Evolutionary conservation across 2,113 vertebrate genomes (phyloP).

Genomic region (Callipepla californica): DNA sequence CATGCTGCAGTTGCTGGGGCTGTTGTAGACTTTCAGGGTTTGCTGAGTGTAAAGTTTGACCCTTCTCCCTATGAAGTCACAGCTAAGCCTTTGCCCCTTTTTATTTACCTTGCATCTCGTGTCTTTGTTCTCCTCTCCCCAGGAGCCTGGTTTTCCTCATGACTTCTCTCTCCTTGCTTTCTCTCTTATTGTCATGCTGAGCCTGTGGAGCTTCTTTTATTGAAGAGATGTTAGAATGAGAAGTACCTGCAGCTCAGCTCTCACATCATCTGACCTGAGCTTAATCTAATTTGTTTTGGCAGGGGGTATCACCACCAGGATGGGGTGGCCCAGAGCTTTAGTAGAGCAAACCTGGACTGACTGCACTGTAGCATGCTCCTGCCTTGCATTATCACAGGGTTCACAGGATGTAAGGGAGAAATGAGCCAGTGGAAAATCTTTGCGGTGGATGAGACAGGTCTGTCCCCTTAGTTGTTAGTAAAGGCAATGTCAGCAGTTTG

Average conservation of each 20-base stretch:
- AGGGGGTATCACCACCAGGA: neutral
- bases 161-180: neutral
- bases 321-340: neutral
- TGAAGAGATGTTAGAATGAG: conserved; percentile 1
- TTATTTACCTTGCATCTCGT: conserved; percentile 45
- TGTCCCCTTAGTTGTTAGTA: neutral
- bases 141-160: neutral
- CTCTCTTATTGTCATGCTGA: neutral
- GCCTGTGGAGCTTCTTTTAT: neutral
- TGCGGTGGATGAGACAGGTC: neutral
- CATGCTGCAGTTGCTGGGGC: neutral
- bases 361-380: neutral
- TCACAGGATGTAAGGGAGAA: neutral
- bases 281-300: conserved; percentile 43
- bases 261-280: neutral
- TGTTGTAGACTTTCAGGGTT: neutral
- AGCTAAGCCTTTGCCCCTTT: neutral
- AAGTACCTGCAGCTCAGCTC: conserved; percentile 17
- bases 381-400: neutral
- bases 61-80: neutral
- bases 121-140: conserved; percentile 19
- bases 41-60: conserved; percentile 17
- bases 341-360: neutral
- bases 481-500: neutral
- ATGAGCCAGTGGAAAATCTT: neutral